Percentiles rank a stretch among this genome's conserved stretches.
Conservation (phyloP, 2,797 vertebrate genomes). For the Huso huso region DNA sequence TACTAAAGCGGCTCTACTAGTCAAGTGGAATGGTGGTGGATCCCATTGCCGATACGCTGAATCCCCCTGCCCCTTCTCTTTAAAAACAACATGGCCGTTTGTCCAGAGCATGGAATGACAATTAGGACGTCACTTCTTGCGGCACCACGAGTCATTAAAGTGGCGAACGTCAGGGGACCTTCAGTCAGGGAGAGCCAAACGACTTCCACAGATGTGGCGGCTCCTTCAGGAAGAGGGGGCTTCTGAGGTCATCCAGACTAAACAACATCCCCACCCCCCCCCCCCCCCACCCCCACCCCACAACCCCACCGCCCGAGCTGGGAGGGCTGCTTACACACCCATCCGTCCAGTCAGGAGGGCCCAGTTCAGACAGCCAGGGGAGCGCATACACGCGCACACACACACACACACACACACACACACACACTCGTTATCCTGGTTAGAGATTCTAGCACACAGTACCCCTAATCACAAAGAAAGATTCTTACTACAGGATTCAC, state of each 20-base stretch:
- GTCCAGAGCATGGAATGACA: conserved; percentile 74
- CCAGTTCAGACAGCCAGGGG: conserved; percentile 31
- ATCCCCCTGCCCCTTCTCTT: conserved; percentile 55
- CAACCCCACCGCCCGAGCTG: conserved; percentile 49
- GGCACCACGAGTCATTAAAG: conserved; percentile 88
- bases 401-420: conserved; percentile 22
- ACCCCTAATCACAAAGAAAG: too few relatives aligned
- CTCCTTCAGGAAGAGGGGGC: conserved; percentile 78
- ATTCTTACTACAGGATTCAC: too few relatives aligned
- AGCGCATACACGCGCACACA: conserved; percentile 28
- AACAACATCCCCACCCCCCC: conserved; percentile 56
- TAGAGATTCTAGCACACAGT: too few relatives aligned
- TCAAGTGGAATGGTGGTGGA: conserved; percentile 26
- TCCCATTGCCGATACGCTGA: conserved; percentile 58
- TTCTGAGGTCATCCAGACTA: conserved; percentile 52
- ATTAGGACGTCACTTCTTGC: conserved; percentile 75
- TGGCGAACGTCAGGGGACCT: conserved; percentile 68
- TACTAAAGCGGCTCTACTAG: too few relatives aligned
- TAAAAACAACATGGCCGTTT: conserved; percentile 53
- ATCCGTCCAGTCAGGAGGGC: conserved; percentile 32
- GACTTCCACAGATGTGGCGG: conserved; percentile 86
- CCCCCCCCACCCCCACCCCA: conserved; percentile 42
- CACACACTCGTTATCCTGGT: too few relatives aligned
- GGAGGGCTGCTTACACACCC: conserved; percentile 31
- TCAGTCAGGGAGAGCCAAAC: conserved; percentile 55